phyloP scores from a whole-genome alignment of 2,113 vertebrate species.

The Lota lota region DNA sequence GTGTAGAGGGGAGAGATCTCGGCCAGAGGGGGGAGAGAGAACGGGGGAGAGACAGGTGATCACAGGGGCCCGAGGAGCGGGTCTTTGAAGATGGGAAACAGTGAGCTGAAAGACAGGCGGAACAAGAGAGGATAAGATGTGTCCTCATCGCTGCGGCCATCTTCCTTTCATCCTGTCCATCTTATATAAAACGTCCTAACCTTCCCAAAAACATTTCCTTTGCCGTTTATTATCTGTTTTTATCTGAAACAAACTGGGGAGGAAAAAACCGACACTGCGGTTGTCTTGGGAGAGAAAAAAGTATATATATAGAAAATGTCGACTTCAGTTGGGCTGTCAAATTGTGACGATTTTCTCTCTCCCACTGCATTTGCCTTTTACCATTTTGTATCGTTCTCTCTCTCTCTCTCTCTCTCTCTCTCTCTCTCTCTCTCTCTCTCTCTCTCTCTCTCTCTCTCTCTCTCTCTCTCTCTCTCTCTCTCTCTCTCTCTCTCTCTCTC shows the following conservation, averaged over 20 bases:
- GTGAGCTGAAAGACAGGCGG: slow-evolving; percentile 40
- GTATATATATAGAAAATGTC: slow-evolving; percentile 30
- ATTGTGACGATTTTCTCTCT: slow-evolving; percentile 37
- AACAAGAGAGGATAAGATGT: slow-evolving; percentile 52
- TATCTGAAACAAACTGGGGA: slow-evolving; percentile 22
- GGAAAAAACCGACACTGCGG: slow-evolving; percentile 29
- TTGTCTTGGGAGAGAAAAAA: not conserved
- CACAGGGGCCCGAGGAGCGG: not conserved
- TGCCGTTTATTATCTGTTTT: slow-evolving; percentile 42
- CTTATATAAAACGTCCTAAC: slow-evolving; percentile 34
- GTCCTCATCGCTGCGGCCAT: slow-evolving; percentile 7
- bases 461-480: too few relatives aligned
- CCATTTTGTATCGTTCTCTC: not conserved
- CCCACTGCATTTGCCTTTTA: not conserved
- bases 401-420: not conserved
- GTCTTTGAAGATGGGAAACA: slow-evolving; percentile 54
- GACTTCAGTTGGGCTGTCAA: slow-evolving; percentile 51
- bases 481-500: not conserved
- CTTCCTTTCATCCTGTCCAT: slow-evolving; percentile 22
- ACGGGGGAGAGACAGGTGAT: not conserved
- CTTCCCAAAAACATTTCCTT: slow-evolving; percentile 7
- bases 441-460: slow-evolving; percentile 33
- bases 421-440: slow-evolving; percentile 4
- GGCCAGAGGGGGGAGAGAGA: slow-evolving; percentile 39
- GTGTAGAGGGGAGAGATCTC: slow-evolving; percentile 34